phyloP scores from a whole-genome alignment of 37 sponge, comb jelly and placozoan species.

The Tethya wilhelma region DNA sequence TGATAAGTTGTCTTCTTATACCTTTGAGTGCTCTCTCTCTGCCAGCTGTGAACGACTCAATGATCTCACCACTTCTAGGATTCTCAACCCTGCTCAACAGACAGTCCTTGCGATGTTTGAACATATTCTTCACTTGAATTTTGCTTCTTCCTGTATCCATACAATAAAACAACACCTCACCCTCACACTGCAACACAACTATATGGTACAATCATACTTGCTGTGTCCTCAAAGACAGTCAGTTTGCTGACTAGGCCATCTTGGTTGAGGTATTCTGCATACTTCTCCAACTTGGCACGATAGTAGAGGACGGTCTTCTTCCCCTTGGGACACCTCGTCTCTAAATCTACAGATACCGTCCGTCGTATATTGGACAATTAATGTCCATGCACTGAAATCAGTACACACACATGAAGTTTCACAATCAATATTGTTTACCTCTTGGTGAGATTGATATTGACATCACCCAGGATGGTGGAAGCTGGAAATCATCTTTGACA shows the following conservation, averaged over 20 bases:
- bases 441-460: conserved; percentile 69
- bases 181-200: background rate
- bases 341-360: conserved; percentile 59
- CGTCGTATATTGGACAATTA: background rate
- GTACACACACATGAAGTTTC: background rate
- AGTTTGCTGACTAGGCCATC: conserved; percentile 89
- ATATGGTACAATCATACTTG: conserved; percentile 39
- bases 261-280: conserved; percentile 88
- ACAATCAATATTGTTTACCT: conserved; percentile 36
- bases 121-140: conserved; percentile 69
- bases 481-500: conserved; percentile 71
- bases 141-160: conserved; percentile 54
- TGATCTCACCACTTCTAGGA: conserved; percentile 45
- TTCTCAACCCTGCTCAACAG: conserved; percentile 62
- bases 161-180: conserved; percentile 5
- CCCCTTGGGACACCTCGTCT: conserved; percentile 88
- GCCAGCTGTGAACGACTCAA: conserved; percentile 78
- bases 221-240: conserved; percentile 73
- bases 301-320: conserved; percentile 89
- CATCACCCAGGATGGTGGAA: conserved; percentile 88
- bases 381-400: background rate
- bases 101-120: conserved; percentile 73
- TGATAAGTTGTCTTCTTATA: background rate
- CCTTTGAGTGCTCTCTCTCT: conserved; percentile 63
- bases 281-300: conserved; percentile 89